Conservation (phyloP, 1,140 invertebrate species). For the Planococcus citri region DNA sequence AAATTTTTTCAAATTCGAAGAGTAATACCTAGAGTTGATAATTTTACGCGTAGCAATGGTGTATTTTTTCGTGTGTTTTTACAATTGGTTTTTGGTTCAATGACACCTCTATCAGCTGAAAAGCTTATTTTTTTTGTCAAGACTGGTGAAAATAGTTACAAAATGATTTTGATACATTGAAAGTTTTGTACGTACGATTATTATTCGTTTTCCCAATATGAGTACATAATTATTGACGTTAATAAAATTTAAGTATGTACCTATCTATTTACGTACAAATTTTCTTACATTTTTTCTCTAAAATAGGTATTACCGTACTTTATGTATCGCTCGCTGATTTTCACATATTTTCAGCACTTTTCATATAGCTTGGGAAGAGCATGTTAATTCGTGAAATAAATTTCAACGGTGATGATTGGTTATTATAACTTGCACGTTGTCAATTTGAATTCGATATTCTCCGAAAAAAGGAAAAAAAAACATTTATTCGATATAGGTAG, state of each 20-base stretch:
- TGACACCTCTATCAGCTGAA: not conserved
- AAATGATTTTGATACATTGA: not conserved
- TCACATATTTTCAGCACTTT: not conserved
- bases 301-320: too few species aligned
- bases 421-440: too few species aligned
- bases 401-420: too few species aligned
- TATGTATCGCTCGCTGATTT: not conserved
- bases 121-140: not conserved
- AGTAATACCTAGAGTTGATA: not conserved
- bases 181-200: not conserved
- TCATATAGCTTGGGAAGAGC: too few species aligned
- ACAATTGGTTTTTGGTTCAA: not conserved
- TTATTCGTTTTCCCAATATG: not conserved
- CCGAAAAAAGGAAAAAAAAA: too few species aligned
- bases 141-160: not conserved
- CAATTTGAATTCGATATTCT: too few species aligned
- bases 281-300: too few species aligned
- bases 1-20: not conserved
- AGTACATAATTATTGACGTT: not conserved
- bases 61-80: too few species aligned
- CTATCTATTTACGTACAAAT: too few species aligned
- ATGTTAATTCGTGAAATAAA: too few species aligned
- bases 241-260: not conserved
- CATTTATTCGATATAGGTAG: too few species aligned
- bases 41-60: not conserved